phyloP scores from a whole-genome alignment of 2,888 invertebrate genomes.

The Eupithecia centaureata region DNA sequence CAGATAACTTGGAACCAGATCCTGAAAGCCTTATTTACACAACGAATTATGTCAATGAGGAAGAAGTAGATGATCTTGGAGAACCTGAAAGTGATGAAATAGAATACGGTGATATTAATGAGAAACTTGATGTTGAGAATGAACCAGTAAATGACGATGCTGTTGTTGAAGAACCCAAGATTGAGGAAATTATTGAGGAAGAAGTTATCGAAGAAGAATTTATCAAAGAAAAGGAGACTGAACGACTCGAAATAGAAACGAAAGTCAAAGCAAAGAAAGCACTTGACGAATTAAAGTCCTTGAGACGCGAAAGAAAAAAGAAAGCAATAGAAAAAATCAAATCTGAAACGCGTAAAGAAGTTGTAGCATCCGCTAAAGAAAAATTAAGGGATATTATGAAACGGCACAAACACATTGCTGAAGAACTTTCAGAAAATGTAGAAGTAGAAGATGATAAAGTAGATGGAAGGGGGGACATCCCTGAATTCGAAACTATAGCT shows the following conservation, averaged over 20 bases:
- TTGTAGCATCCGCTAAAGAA: slow-evolving; percentile 79
- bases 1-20: slow-evolving; percentile 24
- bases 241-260: slow-evolving; percentile 28
- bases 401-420: slow-evolving; percentile 74
- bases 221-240: slow-evolving; percentile 23
- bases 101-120: slow-evolving; percentile 29
- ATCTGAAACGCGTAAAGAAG: slow-evolving; percentile 75
- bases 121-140: slow-evolving; percentile 21
- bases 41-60: slow-evolving; percentile 34
- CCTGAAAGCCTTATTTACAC: slow-evolving; percentile 33
- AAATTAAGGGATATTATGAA: slow-evolving; percentile 80
- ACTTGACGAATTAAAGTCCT: slow-evolving; percentile 62
- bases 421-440: slow-evolving; percentile 63
- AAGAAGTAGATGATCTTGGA: slow-evolving; percentile 33
- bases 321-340: slow-evolving; percentile 78
- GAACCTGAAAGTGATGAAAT: slow-evolving; percentile 17
- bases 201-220: slow-evolving; percentile 24
- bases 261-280: slow-evolving; percentile 62
- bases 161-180: slow-evolving; percentile 7
- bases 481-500: slow-evolving; percentile 52
- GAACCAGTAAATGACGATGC: slow-evolving; percentile 25
- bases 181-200: slow-evolving; percentile 25
- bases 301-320: slow-evolving; percentile 70
- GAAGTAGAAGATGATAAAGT: slow-evolving; percentile 48
- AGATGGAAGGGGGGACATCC: slow-evolving; percentile 68